Base-by-base conservation (phyloP, 2,113 vertebrate species). In the Spilogale gracilis region DNA sequence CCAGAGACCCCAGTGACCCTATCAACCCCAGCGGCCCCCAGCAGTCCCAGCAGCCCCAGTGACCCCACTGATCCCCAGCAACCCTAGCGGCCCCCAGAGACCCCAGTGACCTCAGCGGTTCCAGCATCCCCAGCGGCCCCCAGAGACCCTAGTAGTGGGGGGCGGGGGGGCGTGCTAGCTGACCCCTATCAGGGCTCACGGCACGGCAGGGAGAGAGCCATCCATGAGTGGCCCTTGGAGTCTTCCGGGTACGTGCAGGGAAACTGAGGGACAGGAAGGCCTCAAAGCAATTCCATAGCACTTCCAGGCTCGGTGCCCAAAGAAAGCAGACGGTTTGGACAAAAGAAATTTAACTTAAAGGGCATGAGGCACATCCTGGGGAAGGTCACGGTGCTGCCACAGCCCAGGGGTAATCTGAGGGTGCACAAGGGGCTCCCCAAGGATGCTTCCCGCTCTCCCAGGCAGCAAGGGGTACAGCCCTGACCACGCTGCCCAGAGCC, bases 241-340 rank as follows among this genome's bases (percentile, higher is more conserved):
- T 60, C 32, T 16, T n/a, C 6, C 13, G 5, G 23, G 32, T 2
- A 11, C 4, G 16, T 5, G 7, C 52, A 4, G 48, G 43, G 69
- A 45, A 54, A 58, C 50, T 1, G 17, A 78, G 78, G 60, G 4
- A 14, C 18, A 16, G 11, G 2, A 3, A 9, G 27, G 27, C 6
- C 23, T 32, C 21, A 43, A n/a, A 23, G n/a, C n/a, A 6, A 10
- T 6, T 4, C 63, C 43, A 23, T 9, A 5, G 5, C 12, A 4
- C 32, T 21, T 67, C 52, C n/a, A 43, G 69, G 16, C 58, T 50
- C 5, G 0, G 5, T 0, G 1, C 52, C 54, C 52, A 3, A 1
- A 32, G 32, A 76, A 38, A 48, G 27, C n/a, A 73, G 38, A 63
- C 45, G 13, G 11, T 52, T 32, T 13, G 0, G 21, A 67, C 11